Evolutionary conservation across 1,140 invertebrate genomes (phyloP).

Genomic region (Ganaspis sp.): DNA sequence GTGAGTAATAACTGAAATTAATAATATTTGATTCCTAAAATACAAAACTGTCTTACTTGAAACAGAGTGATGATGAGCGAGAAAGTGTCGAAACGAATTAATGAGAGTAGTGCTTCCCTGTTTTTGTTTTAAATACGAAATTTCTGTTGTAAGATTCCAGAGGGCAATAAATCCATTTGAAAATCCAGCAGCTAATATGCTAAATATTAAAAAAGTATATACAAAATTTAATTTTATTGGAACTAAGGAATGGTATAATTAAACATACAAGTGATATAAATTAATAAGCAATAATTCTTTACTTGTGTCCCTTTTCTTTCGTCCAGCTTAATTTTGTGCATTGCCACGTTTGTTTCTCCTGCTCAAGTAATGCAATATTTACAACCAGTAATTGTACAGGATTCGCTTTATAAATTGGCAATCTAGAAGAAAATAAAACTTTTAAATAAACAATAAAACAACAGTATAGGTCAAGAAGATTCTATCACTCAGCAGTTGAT

Average conservation of each 20-base stretch:
- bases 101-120: slow-evolving; percentile 68
- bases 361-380: slow-evolving; percentile 57
- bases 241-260: neutral
- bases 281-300: slow-evolving; percentile 34
- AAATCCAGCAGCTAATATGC: slow-evolving; percentile 80
- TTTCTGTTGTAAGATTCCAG: slow-evolving; percentile 78
- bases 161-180: slow-evolving; percentile 80
- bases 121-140: slow-evolving; percentile 74
- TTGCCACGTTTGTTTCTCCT: slow-evolving; percentile 65
- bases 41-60: slow-evolving; percentile 61
- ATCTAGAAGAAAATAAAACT: slow-evolving; percentile 40
- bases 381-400: slow-evolving; percentile 68
- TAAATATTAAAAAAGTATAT: slow-evolving; percentile 44
- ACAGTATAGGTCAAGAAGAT: too few species aligned
- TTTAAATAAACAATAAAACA: too few species aligned
- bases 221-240: neutral
- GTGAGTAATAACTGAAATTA: too few species aligned
- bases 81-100: slow-evolving; percentile 71
- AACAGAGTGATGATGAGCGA: slow-evolving; percentile 71
- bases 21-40: too few species aligned
- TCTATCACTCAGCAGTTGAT: too few species aligned
- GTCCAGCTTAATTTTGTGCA: slow-evolving; percentile 74
- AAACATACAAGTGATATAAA: slow-evolving; percentile 28
- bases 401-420: slow-evolving; percentile 70
- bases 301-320: slow-evolving; percentile 70